Evolutionary conservation across 2,113 vertebrate genomes (phyloP).

Genomic region (Petrocephalus zakoni): DNA sequence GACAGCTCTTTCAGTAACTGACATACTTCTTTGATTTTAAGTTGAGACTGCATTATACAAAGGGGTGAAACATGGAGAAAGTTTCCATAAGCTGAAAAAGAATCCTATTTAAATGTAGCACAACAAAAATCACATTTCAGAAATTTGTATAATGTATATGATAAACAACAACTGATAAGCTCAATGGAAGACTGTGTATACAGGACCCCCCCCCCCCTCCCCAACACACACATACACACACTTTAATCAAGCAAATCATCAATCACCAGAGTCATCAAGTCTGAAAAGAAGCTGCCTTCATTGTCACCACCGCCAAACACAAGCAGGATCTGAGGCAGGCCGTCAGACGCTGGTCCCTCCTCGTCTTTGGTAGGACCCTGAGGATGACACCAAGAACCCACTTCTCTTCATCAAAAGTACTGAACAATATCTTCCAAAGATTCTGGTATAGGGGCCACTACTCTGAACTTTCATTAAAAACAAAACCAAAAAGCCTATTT

Average conservation of each 20-base stretch:
- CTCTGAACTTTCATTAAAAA: background rate
- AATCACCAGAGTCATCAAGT: conserved; percentile 47
- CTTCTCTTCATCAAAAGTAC: background rate
- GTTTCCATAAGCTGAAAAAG: background rate
- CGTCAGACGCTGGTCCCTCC: background rate
- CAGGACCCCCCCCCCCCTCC: background rate
- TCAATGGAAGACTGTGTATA: background rate
- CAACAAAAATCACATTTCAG: background rate
- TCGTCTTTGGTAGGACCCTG: conserved; percentile 25
- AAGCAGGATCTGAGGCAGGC: conserved; percentile 38
- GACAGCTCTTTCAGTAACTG: background rate
- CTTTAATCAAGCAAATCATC: conserved; percentile 44
- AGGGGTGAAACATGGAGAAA: background rate
- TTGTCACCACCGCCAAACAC: conserved; percentile 62
- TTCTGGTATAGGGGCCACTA: background rate
- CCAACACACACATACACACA: background rate
- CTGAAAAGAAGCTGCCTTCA: conserved; percentile 58
- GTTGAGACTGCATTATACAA: background rate
- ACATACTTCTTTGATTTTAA: background rate
- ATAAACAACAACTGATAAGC: background rate
- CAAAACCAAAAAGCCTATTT: background rate
- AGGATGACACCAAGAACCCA: background rate
- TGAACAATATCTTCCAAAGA: background rate
- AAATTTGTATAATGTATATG: background rate
- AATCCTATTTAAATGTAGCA: background rate